These are phyloP conservation scores for Bovichtus variegatus DNA, from an alignment of 2,797 vertebrate genomes.

Conservation along the genomic window DNA sequence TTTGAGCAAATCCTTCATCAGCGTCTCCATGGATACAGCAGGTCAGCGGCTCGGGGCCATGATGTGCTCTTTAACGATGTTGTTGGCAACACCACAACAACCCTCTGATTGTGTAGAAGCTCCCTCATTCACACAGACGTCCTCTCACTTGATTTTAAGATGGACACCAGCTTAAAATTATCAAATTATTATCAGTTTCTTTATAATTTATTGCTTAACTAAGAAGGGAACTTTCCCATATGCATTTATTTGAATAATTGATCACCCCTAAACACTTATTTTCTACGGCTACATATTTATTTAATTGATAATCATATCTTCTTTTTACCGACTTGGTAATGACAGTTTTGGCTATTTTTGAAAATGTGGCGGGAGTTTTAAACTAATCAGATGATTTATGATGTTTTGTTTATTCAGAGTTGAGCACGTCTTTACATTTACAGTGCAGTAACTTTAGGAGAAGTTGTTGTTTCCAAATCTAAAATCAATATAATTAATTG, in stretches of 20 bases:
- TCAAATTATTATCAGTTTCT: not conserved
- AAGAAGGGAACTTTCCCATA: not conserved
- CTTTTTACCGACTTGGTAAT: not conserved
- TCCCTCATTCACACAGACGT: not conserved
- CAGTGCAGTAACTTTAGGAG: conserved; percentile 9
- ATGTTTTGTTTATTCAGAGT: conserved; percentile 14
- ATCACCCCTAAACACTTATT: not conserved
- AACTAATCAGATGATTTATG: conserved; percentile 8
- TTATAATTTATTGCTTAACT: not conserved
- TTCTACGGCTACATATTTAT: too few relatives aligned
- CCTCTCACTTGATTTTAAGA: conserved; percentile 2
- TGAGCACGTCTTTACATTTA: conserved; percentile 28
- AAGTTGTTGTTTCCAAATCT: not conserved
- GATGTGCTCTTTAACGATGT: conserved; percentile 7
- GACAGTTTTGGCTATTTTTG: not conserved
- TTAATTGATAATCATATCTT: not conserved
- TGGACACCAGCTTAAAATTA: conserved; percentile 4
- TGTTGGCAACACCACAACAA: conserved; percentile 28
- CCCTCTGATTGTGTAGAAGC: conserved; percentile 4
- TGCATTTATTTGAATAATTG: not conserved
- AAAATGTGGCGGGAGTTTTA: not conserved
- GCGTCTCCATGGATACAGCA: conserved; percentile 33
- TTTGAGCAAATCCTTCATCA: conserved; percentile 28
- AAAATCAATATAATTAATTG: not conserved
- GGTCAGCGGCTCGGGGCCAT: not conserved